Evolutionary conservation across 1,140 invertebrate species (phyloP).

Genomic region (Diachasmimorpha longicaudata): DNA sequence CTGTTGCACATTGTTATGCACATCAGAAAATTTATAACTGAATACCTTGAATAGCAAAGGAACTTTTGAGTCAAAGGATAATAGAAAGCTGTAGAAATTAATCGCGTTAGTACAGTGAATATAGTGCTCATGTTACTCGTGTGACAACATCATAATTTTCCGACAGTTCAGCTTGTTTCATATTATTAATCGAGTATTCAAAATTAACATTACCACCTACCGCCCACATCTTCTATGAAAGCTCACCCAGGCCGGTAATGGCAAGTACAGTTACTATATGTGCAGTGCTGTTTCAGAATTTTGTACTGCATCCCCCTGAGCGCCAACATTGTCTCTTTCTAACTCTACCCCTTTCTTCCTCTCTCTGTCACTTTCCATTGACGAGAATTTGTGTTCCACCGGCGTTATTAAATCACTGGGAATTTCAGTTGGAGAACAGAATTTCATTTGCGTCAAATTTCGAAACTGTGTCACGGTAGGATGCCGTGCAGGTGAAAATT

Average conservation of each 20-base stretch:
- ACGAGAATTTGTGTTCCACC: neutral
- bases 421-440: neutral
- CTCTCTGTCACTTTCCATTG: neutral
- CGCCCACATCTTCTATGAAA: neutral
- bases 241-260: constrained; percentile 8
- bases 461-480: neutral
- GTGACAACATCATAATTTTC: constrained; percentile 19
- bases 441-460: neutral
- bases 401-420: neutral
- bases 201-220: constrained; percentile 13
- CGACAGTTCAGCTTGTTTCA: constrained; percentile 17
- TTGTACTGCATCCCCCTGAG: neutral
- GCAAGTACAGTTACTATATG: neutral
- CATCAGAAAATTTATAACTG: neutral
- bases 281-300: neutral
- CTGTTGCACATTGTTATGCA: neutral
- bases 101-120: neutral
- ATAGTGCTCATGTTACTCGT: constrained; percentile 1
- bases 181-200: constrained; percentile 27
- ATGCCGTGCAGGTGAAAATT: neutral
- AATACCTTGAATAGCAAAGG: neutral
- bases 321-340: neutral
- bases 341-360: too few species aligned
- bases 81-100: neutral
- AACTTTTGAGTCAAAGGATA: neutral